Evolutionary conservation across 2,888 invertebrate species (phyloP).

Genomic region (Colostygia pectinataria): DNA sequence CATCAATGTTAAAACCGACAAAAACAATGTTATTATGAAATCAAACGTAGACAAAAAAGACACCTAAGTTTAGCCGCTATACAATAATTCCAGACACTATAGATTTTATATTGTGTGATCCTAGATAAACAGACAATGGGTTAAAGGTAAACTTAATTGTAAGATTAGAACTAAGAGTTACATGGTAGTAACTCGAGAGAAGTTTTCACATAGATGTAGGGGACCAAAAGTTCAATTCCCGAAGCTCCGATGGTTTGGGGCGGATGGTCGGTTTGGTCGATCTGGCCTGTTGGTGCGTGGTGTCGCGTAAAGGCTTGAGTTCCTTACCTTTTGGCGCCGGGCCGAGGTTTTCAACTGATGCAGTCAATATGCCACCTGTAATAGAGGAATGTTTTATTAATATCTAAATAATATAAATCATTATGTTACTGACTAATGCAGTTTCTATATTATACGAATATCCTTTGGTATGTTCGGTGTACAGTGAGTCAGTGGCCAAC

Average conservation of each 20-base stretch:
- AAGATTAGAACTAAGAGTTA: conserved; percentile 24
- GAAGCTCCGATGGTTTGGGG: conserved; percentile 83
- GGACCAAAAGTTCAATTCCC: conserved; percentile 94
- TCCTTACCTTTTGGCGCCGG: conserved; percentile 60
- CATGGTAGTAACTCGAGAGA: conserved; percentile 17
- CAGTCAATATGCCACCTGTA: conserved; percentile 57
- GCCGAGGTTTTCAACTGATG: conserved; percentile 74
- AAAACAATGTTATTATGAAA: conserved; percentile 23
- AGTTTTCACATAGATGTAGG: conserved; percentile 89
- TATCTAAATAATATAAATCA: no score
- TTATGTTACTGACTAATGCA: no score
- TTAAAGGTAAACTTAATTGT: not conserved
- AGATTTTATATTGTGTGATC: no score
- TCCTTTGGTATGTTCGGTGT: no score
- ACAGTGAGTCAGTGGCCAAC: no score
- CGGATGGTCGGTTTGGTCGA: conserved; percentile 50
- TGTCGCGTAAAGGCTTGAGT: conserved; percentile 39
- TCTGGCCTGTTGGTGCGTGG: conserved; percentile 53
- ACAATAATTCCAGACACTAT: no score
- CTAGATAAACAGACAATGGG: no score
- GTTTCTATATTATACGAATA: no score
- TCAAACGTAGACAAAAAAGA: conserved; percentile 16
- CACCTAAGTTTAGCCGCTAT: no score
- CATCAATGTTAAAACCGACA: conserved; percentile 4
- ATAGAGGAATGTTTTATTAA: not conserved